phyloP scores from a whole-genome alignment of 2,113 vertebrate species.

The Nicator chloris region DNA sequence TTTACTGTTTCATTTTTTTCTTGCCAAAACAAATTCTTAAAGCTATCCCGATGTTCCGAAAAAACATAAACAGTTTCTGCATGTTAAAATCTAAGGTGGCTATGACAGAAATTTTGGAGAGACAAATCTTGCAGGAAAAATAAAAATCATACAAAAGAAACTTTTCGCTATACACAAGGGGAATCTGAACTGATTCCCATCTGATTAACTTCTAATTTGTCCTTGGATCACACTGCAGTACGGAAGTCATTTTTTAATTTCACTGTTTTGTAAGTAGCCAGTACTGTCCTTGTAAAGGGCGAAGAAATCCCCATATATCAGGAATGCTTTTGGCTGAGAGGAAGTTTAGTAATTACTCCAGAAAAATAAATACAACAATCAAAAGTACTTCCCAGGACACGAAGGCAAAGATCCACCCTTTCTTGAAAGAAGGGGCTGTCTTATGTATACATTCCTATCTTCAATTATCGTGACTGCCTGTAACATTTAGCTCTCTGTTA shows the following conservation, averaged over 20 bases:
- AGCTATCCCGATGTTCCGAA: neutral
- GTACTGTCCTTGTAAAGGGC: conserved; percentile 3
- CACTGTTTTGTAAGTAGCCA: conserved; percentile 22
- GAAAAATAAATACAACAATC: conserved; percentile 3
- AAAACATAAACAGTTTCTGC: neutral
- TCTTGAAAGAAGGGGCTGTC: neutral
- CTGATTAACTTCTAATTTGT: conserved; percentile 41
- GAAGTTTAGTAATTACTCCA: conserved; percentile 1
- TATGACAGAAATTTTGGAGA: neutral
- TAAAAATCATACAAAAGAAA: neutral
- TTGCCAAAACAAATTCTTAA: conserved; percentile 58
- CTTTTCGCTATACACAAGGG: neutral
- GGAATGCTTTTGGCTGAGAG: conserved; percentile 6
- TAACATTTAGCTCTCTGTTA: neutral
- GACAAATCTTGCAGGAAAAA: neutral
- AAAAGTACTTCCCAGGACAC: neutral
- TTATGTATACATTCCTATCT: neutral
- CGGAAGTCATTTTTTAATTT: conserved; percentile 3
- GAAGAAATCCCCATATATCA: conserved; percentile 13
- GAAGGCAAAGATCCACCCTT: neutral
- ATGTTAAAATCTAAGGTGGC: conserved; percentile 2
- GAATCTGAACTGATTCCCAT: conserved; percentile 1
- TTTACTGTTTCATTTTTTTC: conserved; percentile 41
- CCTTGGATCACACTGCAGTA: neutral
- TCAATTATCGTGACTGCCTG: neutral